A percentile compares a stretch with the other conserved stretches of the same genome.
Conservation (phyloP, 1,140 invertebrate species). For the Adelges cooleyi region DNA sequence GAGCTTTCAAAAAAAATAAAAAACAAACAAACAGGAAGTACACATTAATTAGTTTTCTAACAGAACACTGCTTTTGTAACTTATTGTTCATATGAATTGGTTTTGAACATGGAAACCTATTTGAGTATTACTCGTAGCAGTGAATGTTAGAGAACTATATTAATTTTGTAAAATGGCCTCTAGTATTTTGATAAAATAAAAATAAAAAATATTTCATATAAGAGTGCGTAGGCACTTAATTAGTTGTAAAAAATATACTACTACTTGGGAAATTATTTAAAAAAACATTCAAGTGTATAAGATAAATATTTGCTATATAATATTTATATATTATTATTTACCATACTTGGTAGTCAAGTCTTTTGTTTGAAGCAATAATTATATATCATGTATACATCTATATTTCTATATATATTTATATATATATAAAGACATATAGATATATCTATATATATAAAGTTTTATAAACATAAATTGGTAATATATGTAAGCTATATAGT, state of each 20-base stretch:
- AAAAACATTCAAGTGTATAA: conserved; percentile 23
- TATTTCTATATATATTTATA: background rate
- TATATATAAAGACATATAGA: background rate
- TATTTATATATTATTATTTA: conserved; percentile 7
- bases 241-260: conserved; percentile 16
- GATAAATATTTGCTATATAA: conserved; percentile 3
- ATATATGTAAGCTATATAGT: background rate
- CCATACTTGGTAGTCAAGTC: conserved; percentile 23
- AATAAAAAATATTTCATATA: background rate
- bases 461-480: conserved; percentile 17
- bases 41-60: conserved; percentile 9
- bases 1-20: conserved; percentile 12
- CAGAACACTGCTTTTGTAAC: background rate
- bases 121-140: background rate
- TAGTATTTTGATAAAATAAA: conserved; percentile 24
- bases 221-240: conserved; percentile 9
- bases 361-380: conserved; percentile 26
- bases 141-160: background rate
- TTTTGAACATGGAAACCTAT: conserved; percentile 1
- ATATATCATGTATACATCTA: background rate
- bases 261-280: conserved; percentile 8
- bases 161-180: conserved; percentile 26
- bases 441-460: conserved; percentile 1
- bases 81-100: conserved; percentile 4
- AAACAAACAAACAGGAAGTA: background rate